phyloP scores from a whole-genome alignment of 2,797 vertebrate species.

The Mallotus villosus region DNA sequence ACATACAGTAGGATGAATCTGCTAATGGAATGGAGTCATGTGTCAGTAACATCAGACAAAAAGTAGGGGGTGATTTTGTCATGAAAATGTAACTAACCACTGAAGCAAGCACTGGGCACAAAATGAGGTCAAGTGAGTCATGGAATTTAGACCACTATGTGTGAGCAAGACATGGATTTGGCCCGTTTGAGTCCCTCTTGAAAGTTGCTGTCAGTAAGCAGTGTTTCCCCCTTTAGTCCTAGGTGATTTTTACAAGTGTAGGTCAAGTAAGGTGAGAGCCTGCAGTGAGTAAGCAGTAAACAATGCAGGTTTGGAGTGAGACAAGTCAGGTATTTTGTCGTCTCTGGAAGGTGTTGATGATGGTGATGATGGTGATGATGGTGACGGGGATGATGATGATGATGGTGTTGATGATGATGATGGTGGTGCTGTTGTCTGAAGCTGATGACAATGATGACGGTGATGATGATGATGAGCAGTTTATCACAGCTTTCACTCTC shows the following conservation, averaged over 20 bases:
- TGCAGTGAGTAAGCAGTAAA: neutral
- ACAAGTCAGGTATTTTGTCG: neutral
- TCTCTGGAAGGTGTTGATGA: too few species aligned
- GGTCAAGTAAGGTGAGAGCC: slow-evolving; percentile 27
- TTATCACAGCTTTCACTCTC: too few species aligned
- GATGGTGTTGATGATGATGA: too few species aligned
- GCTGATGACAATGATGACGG: neutral
- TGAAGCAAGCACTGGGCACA: neutral
- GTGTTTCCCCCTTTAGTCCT: neutral
- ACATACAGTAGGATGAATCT: too few species aligned
- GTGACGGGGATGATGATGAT: too few species aligned
- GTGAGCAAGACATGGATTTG: neutral
- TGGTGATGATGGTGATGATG: too few species aligned
- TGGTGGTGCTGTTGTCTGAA: too few species aligned
- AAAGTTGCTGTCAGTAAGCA: neutral
- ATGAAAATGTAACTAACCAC: neutral
- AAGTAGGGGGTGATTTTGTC: neutral
- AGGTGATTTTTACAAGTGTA: slow-evolving; percentile 11
- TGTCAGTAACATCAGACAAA: too few species aligned
- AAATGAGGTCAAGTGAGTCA: neutral
- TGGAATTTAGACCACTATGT: neutral
- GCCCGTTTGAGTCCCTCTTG: neutral
- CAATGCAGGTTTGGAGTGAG: neutral
- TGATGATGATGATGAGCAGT: neutral
- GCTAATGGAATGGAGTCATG: too few species aligned